Evolutionary conservation across 2,888 invertebrate genomes (phyloP), one percentile per base, ranked within the genome.

Genomic region (Teleiodes luculella): DNA sequence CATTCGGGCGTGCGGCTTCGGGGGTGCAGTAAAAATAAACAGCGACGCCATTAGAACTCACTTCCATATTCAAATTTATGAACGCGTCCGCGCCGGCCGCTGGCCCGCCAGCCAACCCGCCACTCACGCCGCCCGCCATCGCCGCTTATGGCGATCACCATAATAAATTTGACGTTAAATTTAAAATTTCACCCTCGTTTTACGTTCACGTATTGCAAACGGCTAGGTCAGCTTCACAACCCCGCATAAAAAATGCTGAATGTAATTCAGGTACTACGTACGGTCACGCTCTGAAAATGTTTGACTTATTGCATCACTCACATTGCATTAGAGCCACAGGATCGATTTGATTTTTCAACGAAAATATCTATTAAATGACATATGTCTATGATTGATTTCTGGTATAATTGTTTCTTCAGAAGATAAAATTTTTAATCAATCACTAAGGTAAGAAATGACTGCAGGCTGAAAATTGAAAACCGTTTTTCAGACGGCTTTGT

Each of bases 11-110:
- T 83, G 77, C 83, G 75, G 83, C 81, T 86, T 80, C 80, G 86
- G 88, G 89, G 89, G 86, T 89, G 86, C 88, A 87, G 86, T 88
- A 86, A 90, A 90, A 90, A 90, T 91, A 91, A 91, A 91, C 91
- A 90, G 86, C 82, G 84, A 80, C 83, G 86, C 86, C 86, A 90
- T 91, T 88, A 90, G 84, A 86, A 88, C 86, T 86, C 91, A 91
- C 91, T 91, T 91, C 90, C 90, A 91, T 91, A 90, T 90, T 90
- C 86, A 83, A 89, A 89, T 89, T 86, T 87, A 87, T 87, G 86
- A 88, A 86, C 83, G 83, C 82, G 86, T 80, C 78, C 80, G 71
- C 76, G 68, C 72, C 64, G 62, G 20, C 43, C 43, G 43, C 43
- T 43, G 43, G 37, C 33, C 49, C 35, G n/a, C 47, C 24, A 30